Conservation (phyloP, 2,113 vertebrate genomes). For the Istiophorus platypterus region DNA sequence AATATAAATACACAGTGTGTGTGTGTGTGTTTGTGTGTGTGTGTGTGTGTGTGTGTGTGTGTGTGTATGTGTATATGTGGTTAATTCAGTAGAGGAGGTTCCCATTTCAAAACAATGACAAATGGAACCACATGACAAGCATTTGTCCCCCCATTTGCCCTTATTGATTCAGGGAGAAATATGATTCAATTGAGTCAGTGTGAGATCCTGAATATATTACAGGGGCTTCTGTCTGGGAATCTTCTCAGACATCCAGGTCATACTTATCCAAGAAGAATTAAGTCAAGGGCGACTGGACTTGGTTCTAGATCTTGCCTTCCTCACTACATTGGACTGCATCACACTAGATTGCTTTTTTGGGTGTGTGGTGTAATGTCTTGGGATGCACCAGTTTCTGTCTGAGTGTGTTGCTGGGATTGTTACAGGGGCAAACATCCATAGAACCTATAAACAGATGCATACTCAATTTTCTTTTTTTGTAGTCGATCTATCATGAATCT, state of each 20-base stretch:
- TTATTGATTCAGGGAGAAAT: constrained; percentile 41
- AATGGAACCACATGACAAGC: constrained; percentile 42
- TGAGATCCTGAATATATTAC: constrained; percentile 3
- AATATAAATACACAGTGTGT: not conserved
- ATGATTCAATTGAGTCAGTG: constrained; percentile 15
- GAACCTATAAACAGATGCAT: not conserved
- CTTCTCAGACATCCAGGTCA: too few relatives aligned
- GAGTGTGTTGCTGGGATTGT: too few relatives aligned
- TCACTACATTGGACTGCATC: too few relatives aligned
- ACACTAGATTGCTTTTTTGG: too few relatives aligned
- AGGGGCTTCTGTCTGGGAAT: too few relatives aligned
- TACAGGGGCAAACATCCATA: not conserved
- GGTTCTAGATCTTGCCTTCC: too few relatives aligned
- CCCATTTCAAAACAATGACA: constrained; percentile 42
- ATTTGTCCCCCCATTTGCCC: constrained; percentile 43
- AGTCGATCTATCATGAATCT: not conserved
- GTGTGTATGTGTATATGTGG: not conserved
- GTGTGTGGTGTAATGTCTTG: too few relatives aligned
- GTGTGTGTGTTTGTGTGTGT: not conserved
- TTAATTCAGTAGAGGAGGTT: constrained; percentile 48
- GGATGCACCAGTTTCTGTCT: too few relatives aligned
- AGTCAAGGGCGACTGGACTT: too few relatives aligned
- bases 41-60: not conserved
- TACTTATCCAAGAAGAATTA: too few relatives aligned
- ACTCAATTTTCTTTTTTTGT: not conserved